Conservation (phyloP, 2,888 invertebrate genomes). For the Mythimna ferrago region DNA sequence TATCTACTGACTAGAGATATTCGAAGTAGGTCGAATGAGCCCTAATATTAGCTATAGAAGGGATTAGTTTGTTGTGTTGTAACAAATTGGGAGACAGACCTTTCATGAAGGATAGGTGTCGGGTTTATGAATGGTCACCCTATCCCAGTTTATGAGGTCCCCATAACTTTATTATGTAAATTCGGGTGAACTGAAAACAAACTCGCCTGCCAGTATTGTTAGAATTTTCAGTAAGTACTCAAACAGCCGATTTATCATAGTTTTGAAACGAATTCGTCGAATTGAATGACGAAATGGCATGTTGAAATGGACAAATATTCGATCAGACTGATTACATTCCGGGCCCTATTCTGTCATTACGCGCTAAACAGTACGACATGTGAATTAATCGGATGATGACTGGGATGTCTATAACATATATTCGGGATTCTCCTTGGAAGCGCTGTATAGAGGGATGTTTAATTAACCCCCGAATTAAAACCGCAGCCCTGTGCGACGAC, state of each 20-base stretch:
- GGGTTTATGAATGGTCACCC: slow-evolving; percentile 49
- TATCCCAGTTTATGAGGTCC: slow-evolving; percentile 43
- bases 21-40: slow-evolving; percentile 34
- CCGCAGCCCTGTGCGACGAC: slow-evolving; percentile 52
- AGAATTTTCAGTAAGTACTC: slow-evolving; percentile 14
- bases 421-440: slow-evolving; percentile 24
- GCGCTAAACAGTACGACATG: slow-evolving; percentile 12
- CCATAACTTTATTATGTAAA: slow-evolving; percentile 40
- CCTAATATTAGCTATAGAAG: slow-evolving; percentile 47
- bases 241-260: background rate
- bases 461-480: slow-evolving; percentile 65
- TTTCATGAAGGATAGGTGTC: slow-evolving; percentile 57
- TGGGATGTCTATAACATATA: slow-evolving; percentile 31
- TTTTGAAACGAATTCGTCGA: slow-evolving; percentile 6
- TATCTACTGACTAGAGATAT: slow-evolving; percentile 31
- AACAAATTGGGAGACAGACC: slow-evolving; percentile 54
- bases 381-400: slow-evolving; percentile 27
- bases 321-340: slow-evolving; percentile 10
- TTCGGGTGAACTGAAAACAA: slow-evolving; percentile 30
- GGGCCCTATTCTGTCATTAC: slow-evolving; percentile 12
- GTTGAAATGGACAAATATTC: slow-evolving; percentile 1
- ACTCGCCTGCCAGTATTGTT: background rate
- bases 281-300: background rate
- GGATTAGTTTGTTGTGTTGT: slow-evolving; percentile 48
- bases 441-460: slow-evolving; percentile 44